Conservation (phyloP, 2,797 vertebrate genomes). For the Delichon dasypus region DNA sequence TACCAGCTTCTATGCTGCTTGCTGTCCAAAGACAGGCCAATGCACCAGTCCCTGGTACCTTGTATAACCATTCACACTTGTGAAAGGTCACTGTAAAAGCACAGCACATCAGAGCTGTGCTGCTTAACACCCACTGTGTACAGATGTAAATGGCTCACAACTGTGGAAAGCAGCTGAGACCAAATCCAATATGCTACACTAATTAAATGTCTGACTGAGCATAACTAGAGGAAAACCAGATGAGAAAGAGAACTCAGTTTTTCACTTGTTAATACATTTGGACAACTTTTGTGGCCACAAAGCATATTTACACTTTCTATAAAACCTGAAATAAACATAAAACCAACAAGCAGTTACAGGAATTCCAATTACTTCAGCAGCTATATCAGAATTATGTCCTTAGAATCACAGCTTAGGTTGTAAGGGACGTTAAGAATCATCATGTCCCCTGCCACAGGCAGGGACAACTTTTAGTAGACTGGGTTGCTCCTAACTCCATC, state of each 20-base stretch:
- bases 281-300: background rate
- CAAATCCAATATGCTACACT: background rate
- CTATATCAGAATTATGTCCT: background rate
- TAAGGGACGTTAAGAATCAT: background rate
- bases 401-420: background rate
- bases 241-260: background rate
- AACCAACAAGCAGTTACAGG: background rate
- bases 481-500: background rate
- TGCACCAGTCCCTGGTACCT: background rate
- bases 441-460: background rate
- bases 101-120: background rate
- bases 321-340: background rate
- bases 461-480: background rate
- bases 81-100: background rate
- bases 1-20: background rate
- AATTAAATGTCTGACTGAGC: conserved; percentile 2
- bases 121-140: background rate
- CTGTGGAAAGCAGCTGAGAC: background rate
- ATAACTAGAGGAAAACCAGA: background rate
- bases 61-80: background rate
- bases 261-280: background rate
- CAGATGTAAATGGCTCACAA: background rate
- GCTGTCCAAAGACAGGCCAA: background rate
- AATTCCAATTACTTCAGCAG: background rate
- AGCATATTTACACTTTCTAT: background rate